phyloP scores from a whole-genome alignment of 2,888 invertebrate species.

The Camponotus fellah region DNA sequence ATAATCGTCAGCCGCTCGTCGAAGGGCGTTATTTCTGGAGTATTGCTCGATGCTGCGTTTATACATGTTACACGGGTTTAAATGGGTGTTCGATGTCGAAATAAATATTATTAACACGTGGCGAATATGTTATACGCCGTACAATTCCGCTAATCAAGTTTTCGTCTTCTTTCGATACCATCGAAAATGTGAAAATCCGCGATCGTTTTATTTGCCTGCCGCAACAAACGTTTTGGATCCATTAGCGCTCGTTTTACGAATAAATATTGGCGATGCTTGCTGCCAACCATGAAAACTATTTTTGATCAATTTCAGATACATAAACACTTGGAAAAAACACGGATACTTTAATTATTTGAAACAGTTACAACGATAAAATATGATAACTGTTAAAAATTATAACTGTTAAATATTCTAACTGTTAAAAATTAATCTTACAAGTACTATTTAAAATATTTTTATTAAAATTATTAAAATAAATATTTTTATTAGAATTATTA shows the following conservation, averaged over 20 bases:
- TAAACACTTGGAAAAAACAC: background rate
- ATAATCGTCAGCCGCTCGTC: slow-evolving; percentile 39
- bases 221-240: slow-evolving; percentile 45
- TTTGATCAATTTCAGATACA: slow-evolving; percentile 16
- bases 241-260: slow-evolving; percentile 38
- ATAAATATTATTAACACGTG: slow-evolving; percentile 63
- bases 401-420: background rate
- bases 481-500: background rate
- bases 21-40: slow-evolving; percentile 65
- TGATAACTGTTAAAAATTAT: background rate
- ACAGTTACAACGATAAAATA: background rate
- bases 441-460: background rate
- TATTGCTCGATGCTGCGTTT: slow-evolving; percentile 51
- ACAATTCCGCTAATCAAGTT: slow-evolving; percentile 35
- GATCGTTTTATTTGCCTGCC: slow-evolving; percentile 22
- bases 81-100: slow-evolving; percentile 42
- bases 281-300: slow-evolving; percentile 34
- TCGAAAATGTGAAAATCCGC: background rate
- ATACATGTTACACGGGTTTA: slow-evolving; percentile 41
- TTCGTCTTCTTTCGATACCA: background rate
- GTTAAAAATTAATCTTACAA: background rate
- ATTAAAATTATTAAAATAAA: background rate
- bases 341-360: background rate
- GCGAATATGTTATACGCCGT: slow-evolving; percentile 35
- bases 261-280: slow-evolving; percentile 36